Evolutionary conservation across 2,888 invertebrate species (phyloP).

Genomic region (Philaethria dido): DNA sequence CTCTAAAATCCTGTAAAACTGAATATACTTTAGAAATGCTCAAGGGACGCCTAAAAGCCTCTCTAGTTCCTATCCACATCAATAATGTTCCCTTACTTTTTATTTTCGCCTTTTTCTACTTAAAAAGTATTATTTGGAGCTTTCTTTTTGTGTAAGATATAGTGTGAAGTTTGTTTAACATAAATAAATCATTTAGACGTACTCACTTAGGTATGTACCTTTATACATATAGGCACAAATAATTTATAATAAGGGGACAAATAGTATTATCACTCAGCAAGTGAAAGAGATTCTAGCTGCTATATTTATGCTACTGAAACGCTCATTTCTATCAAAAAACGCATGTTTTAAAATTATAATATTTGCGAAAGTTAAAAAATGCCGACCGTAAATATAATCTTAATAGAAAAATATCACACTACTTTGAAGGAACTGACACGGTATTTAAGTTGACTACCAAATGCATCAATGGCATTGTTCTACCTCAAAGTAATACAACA

Average conservation of each 20-base stretch:
- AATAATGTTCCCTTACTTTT: slow-evolving; percentile 58
- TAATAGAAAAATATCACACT: too few species aligned
- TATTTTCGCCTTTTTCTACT: slow-evolving; percentile 56
- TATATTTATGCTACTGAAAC: too few species aligned
- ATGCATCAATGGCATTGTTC: slow-evolving; percentile 31
- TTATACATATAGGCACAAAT: too few species aligned
- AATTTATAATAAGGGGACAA: too few species aligned
- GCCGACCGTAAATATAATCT: too few species aligned
- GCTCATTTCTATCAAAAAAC: neutral
- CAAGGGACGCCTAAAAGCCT: slow-evolving; percentile 60
- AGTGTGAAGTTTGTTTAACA: slow-evolving; percentile 10
- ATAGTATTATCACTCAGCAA: too few species aligned
- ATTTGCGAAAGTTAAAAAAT: too few species aligned
- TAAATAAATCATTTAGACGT: slow-evolving; percentile 5
- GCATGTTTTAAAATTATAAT: too few species aligned
- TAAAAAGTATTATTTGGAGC: slow-evolving; percentile 33
- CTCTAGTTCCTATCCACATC: slow-evolving; percentile 56
- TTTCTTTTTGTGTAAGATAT: slow-evolving; percentile 17
- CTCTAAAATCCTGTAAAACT: slow-evolving; percentile 52
- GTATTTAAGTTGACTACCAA: neutral
- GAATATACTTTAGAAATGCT: slow-evolving; percentile 50
- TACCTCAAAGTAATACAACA: slow-evolving; percentile 41
- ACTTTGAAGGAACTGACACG: neutral
- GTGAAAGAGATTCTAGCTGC: too few species aligned
- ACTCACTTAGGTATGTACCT: neutral